A percentile compares a stretch with the other conserved stretches of the same genome.
Evolutionary conservation across 2,888 invertebrate species (phyloP).

Genomic region (Aspidapion aeneum): DNA sequence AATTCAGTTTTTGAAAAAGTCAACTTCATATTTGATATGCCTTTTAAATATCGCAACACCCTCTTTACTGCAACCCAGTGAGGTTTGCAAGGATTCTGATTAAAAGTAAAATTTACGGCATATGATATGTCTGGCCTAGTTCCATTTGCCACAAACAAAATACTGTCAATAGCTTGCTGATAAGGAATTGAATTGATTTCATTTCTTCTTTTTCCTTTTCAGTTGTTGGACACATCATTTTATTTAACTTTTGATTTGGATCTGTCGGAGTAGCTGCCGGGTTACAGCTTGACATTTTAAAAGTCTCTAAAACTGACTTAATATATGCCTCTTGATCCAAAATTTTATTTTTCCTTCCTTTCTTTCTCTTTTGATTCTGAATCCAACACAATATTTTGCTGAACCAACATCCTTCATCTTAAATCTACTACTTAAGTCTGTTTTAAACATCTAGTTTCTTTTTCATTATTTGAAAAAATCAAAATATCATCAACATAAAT

Average conservation of each 20-base stretch:
- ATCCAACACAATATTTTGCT: too few relatives aligned
- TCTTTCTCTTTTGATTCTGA: not conserved
- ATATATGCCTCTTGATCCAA: slow-evolving; percentile 10
- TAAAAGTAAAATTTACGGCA: slow-evolving; percentile 12
- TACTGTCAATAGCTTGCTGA: slow-evolving; percentile 4
- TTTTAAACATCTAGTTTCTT: not conserved
- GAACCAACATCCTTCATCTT: too few relatives aligned
- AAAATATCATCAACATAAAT: too few relatives aligned
- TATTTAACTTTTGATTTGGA: too few relatives aligned
- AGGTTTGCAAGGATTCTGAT: slow-evolving; percentile 7
- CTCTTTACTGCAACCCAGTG: too few relatives aligned
- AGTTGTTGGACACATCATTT: too few relatives aligned
- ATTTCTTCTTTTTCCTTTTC: not conserved
- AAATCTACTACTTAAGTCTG: slow-evolving; percentile 2
- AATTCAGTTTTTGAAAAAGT: too few relatives aligned
- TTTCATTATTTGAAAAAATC: not conserved
- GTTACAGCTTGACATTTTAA: too few relatives aligned
- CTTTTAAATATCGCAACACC: slow-evolving; percentile 11
- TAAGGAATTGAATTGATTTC: not conserved
- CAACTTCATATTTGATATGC: too few relatives aligned
- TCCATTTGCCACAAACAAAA: too few relatives aligned
- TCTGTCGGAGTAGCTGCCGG: too few relatives aligned
- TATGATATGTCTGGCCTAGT: slow-evolving; percentile 15
- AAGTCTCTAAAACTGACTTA: too few relatives aligned
- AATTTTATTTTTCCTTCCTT: not conserved